Evolutionary conservation across 2,797 vertebrate genomes (phyloP), one percentile per base, ranked within the genome.

Genomic region (Netta rufina): DNA sequence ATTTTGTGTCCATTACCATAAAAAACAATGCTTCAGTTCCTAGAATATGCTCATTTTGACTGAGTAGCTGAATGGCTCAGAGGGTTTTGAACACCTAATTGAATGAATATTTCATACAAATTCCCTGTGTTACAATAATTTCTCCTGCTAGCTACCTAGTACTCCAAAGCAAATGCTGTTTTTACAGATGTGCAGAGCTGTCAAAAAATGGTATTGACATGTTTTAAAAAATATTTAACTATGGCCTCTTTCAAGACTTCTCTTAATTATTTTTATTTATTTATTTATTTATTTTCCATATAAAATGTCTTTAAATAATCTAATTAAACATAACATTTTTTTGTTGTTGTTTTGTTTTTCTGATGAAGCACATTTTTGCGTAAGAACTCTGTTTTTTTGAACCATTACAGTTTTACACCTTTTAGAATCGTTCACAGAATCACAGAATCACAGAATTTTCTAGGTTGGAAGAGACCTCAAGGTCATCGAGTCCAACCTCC

Each of bases 101-200:
- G 19, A 87, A 89, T 94, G 3, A 93, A 84, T 91, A 89, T 92
- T 91, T 94, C n/a, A 86, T 62, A 51, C 5, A 73, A 87, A 92
- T 73, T 90, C 81, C 78, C 75, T 45, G 49, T 64, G 43, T 70
- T 69, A 91, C 25, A 79, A 60, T 91, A 87, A 73, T 74, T 93
- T 95, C 58, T 38, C 39, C 47, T 79, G 33, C 71, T 75, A 11
- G 1, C 47, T 70, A 69, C 24, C 36, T 71, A 82, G 91, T 80
- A 43, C 25, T 65, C 75, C 51, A 62, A 87, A 84, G 11, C 0
- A 8, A 89, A 85, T 25, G 12, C 8, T 92, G 3, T 56, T 94
- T 91, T 86, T 76, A 57, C 13, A 61, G n/a, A 80, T 36, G 11
- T 77, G 47, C 9, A 81, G 16, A 74, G 43, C 7, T 70, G 39